Conservation (phyloP, 2,888 invertebrate genomes). For the Achlya flavicornis region DNA sequence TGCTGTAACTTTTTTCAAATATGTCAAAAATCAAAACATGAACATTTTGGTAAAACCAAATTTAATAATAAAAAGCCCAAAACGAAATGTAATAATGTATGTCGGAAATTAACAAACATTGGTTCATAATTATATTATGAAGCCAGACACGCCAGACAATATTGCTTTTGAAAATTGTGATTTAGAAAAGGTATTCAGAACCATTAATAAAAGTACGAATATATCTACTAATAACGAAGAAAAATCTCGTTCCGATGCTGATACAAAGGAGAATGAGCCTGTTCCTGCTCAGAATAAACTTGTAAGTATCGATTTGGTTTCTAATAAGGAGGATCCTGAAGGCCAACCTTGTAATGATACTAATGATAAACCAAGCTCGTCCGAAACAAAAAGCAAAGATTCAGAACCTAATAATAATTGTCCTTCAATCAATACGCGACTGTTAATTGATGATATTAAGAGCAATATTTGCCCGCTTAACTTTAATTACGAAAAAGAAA, state of each 20-base stretch:
- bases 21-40: background rate
- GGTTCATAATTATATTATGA: slow-evolving; percentile 43
- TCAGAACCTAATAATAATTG: background rate
- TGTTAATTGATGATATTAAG: background rate
- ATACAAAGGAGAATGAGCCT: slow-evolving; percentile 25
- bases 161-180: slow-evolving; percentile 30
- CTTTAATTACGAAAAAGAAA: background rate
- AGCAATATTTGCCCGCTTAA: background rate
- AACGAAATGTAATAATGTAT: slow-evolving; percentile 24
- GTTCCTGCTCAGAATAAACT: background rate
- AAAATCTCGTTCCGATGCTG: background rate
- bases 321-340: too few relatives aligned
- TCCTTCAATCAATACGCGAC: background rate
- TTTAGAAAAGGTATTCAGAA: slow-evolving; percentile 26
- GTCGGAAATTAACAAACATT: slow-evolving; percentile 4
- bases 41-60: background rate
- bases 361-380: slow-evolving; percentile 22
- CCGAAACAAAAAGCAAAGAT: slow-evolving; percentile 13
- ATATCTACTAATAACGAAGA: background rate
- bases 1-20: background rate
- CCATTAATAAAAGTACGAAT: slow-evolving; percentile 24
- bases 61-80: background rate
- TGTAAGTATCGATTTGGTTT: too few relatives aligned
- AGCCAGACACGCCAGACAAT: slow-evolving; percentile 41
- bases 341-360: too few relatives aligned